Evolutionary conservation across 2,888 invertebrate species (phyloP), one percentile per base, ranked within the genome.

Genomic region (Morpho helenor): DNA sequence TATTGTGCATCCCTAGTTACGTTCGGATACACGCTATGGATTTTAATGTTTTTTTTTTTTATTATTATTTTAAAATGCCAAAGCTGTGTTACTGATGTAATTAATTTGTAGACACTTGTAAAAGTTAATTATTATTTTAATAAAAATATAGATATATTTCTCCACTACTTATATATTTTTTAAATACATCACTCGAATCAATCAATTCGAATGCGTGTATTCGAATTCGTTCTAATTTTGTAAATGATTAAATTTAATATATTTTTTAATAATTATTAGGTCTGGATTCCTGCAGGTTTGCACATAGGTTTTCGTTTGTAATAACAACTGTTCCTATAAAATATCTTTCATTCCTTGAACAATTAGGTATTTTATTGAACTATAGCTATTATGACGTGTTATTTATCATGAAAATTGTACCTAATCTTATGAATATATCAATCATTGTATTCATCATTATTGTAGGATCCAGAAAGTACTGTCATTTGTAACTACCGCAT

Each of bases 401-500:
- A 59, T 70, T 71, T 70, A 60, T 68, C 64, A 68, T 71, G 63
- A 69, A 70, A 66, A 66, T 55, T 65, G 63, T 71, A 70, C 67
- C 66, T 70, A 66, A 67, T 66, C 63, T 68, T 69, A 52, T 67
- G 67, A 66, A 45, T 67, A 66, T 56, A 71, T 66, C 68, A 69
- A 70, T 71, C 73, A 77, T 75, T 79, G 75, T 79, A 80, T 77
- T 74, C 72, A 74, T 71, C 69, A 75, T 76, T 71, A 73, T 76
- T 68, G 77, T 86, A 85, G 80, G 74, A 80, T 81, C 77, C 80
- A 76, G 76, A 74, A 71, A 74, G 82, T 87, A 87, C 87, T 87
- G 86, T 86, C 84, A 87, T 84, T 77, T 75, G 83, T 82, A 80
- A 80, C 80, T 84, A 84, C 83, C 80, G 72, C 71, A 72, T 68